A percentile compares a stretch with the other conserved stretches of the same genome.
Evolutionary conservation across 1,140 invertebrate species (phyloP).

Genomic region (Neotoxoptera formosana): DNA sequence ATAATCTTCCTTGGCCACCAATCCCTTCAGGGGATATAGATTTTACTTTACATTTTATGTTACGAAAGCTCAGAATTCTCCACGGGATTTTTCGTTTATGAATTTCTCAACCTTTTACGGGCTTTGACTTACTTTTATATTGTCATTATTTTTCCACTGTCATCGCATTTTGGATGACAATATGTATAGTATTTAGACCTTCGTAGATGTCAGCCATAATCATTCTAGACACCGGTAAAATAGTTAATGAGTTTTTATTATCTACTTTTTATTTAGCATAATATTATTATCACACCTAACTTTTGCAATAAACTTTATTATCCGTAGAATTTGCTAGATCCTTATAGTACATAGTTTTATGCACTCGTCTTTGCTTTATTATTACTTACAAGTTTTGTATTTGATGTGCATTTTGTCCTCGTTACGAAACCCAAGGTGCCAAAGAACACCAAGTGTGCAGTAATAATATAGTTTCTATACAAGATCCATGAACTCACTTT

Average conservation of each 20-base stretch:
- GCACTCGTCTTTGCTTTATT: background rate
- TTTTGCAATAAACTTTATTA: background rate
- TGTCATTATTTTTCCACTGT: background rate
- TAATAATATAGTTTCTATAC: background rate
- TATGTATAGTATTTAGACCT: background rate
- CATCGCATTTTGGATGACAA: background rate
- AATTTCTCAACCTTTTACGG: background rate
- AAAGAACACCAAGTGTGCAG: no score
- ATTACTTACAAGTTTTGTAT: background rate
- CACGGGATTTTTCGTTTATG: background rate
- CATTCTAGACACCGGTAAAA: background rate
- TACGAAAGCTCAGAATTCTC: background rate
- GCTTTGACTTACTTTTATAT: background rate
- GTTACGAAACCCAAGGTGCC: no score
- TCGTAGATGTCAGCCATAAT: background rate
- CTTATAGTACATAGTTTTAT: background rate
- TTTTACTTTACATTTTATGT: background rate
- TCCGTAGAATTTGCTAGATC: background rate
- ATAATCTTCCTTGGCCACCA: conserved; percentile 22
- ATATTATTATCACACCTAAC: background rate
- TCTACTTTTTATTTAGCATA: background rate
- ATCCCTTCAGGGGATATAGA: background rate
- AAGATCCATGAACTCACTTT: background rate
- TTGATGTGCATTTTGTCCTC: background rate
- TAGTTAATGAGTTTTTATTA: background rate